Percentiles rank a stretch among this genome's conserved stretches.
phyloP scores from a whole-genome alignment of 2,797 vertebrate species.

The Anguilla pacifica region DNA sequence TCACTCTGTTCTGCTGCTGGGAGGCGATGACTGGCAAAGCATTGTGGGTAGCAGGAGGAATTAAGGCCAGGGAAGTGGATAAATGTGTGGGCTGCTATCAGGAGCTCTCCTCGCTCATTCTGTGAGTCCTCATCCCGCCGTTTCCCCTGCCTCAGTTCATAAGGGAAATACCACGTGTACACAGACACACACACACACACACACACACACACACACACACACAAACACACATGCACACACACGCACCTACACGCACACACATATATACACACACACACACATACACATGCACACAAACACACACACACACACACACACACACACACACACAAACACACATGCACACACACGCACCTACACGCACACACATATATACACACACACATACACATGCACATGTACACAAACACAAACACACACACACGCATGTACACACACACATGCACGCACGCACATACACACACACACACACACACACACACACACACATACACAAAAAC shows the following conservation, averaged over 20 bases:
- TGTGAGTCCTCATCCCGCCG: neutral
- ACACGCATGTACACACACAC: no score
- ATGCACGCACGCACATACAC: no score
- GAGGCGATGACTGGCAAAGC: neutral
- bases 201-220: no score
- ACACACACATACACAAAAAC: no score
- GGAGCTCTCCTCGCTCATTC: neutral
- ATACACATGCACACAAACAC: neutral
- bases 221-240: no score
- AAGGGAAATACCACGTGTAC: neutral
- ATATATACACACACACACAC: neutral
- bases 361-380: no score
- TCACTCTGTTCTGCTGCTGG: neutral
- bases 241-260: neutral
- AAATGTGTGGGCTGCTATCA: neutral
- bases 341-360: no score
- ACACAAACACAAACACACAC: no score
- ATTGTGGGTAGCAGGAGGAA: neutral
- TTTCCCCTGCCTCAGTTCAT: neutral
- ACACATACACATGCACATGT: no score
- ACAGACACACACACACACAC: neutral
- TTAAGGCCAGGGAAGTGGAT: neutral
- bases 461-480: no score
- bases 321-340: no score
- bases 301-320: no score